phyloP scores from a whole-genome alignment of 2,888 invertebrate species.

The Nomada ferruginata region DNA sequence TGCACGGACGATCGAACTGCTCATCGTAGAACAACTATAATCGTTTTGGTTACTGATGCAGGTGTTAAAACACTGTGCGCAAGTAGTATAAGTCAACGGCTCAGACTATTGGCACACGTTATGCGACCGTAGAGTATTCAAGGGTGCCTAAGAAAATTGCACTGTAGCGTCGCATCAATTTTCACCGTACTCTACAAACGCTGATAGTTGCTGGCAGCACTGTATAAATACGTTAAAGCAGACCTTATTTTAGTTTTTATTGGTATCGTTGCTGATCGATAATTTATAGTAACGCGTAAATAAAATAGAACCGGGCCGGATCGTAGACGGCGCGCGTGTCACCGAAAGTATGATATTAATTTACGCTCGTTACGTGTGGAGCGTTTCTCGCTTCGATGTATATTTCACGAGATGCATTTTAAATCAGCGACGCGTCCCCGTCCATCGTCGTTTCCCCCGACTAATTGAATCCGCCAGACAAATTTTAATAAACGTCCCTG shows the following conservation, averaged over 20 bases:
- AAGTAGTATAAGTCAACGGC: conserved; percentile 10
- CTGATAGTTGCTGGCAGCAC: neutral
- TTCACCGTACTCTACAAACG: conserved; percentile 23
- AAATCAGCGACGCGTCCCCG: neutral
- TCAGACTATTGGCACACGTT: neutral
- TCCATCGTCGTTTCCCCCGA: conserved; percentile 16
- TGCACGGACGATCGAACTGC: too few relatives aligned
- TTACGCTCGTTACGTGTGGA: conserved; percentile 2
- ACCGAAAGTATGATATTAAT: conserved; percentile 39
- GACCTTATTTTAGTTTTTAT: neutral
- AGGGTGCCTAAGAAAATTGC: conserved; percentile 4
- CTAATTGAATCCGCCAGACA: conserved; percentile 17
- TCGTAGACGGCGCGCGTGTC: neutral
- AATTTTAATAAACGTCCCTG: conserved; percentile 26
- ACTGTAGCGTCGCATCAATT: neutral
- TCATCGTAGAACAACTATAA: too few relatives aligned
- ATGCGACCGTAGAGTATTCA: neutral
- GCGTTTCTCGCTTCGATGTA: conserved; percentile 41
- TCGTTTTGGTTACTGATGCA: too few relatives aligned
- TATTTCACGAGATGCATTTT: conserved; percentile 37
- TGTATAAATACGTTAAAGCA: conserved; percentile 3
- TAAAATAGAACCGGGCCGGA: neutral
- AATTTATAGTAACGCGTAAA: conserved; percentile 30
- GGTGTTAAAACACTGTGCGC: too few relatives aligned
- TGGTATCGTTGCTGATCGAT: neutral